These are phyloP conservation scores for Hemichromis elongatus DNA, from an alignment of 2,113 vertebrate species.

Conservation along the genomic window DNA sequence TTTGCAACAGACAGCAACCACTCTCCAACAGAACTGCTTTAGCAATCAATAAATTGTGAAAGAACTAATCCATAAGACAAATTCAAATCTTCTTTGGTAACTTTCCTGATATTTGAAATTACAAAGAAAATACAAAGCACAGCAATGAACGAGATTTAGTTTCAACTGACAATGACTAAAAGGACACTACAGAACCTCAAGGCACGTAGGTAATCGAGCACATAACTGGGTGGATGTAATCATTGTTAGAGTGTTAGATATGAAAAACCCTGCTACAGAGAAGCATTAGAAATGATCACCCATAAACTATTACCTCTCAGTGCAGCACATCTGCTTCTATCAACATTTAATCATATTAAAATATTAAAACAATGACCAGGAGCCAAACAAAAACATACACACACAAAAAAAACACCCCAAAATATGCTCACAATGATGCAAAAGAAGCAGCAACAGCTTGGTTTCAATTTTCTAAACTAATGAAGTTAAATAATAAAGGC, in stretches of 20 bases:
- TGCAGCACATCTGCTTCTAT: neutral
- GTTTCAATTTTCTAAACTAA: neutral
- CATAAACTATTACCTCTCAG: neutral
- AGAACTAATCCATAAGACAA: neutral
- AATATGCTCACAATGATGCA: neutral
- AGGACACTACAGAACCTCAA: neutral
- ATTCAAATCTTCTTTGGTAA: neutral
- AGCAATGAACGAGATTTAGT: neutral
- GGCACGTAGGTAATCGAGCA: neutral
- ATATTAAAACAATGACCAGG: neutral
- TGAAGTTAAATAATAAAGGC: neutral
- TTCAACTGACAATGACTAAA: neutral
- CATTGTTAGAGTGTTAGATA: neutral
- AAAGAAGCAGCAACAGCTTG: neutral
- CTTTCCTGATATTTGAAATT: neutral
- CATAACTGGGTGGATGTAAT: neutral
- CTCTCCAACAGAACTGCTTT: neutral
- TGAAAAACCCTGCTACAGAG: neutral
- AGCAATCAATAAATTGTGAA: neutral
- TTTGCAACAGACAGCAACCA: neutral
- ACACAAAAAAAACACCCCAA: accelerated
- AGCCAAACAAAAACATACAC: neutral
- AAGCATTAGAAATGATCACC: neutral
- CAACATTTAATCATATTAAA: neutral
- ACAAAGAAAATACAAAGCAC: neutral